phyloP scores from a whole-genome alignment of 2,888 invertebrate genomes.

The Noctua pronuba region DNA sequence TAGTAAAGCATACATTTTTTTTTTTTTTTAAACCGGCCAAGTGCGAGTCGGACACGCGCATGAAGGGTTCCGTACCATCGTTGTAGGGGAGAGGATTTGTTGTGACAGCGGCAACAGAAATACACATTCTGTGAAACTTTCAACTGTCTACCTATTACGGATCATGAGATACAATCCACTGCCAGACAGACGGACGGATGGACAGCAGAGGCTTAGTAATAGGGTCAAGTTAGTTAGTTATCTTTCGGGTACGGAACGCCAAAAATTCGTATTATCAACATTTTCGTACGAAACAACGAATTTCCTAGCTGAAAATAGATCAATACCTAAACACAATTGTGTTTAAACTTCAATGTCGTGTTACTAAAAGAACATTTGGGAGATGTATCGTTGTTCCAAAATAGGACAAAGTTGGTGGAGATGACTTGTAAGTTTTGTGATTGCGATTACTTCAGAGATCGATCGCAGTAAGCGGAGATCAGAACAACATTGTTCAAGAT shows the following conservation, averaged over 20 bases:
- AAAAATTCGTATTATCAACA: conserved; percentile 3
- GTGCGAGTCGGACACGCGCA: too few species aligned
- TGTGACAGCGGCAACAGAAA: too few species aligned
- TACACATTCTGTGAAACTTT: too few species aligned
- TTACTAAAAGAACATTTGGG: conserved; percentile 35
- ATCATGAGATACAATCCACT: too few species aligned
- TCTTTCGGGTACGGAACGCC: too few species aligned
- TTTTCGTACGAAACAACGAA: not conserved
- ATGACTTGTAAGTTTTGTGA: conserved; percentile 62
- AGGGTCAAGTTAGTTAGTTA: too few species aligned
- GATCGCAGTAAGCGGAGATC: conserved; percentile 57
- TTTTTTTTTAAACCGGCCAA: too few species aligned
- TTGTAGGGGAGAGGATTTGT: too few species aligned
- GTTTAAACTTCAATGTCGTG: conserved; percentile 17
- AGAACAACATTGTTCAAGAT: conserved; percentile 54
- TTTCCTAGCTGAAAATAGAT: not conserved
- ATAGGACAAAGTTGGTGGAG: conserved; percentile 40
- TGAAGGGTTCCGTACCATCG: too few species aligned
- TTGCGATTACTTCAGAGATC: conserved; percentile 62
- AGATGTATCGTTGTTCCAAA: conserved; percentile 59
- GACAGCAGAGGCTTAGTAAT: too few species aligned
- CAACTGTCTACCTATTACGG: too few species aligned
- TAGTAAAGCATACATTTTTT: not conserved
- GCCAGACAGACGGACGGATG: too few species aligned
- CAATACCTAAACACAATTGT: not conserved